Evolutionary conservation across 2,888 invertebrate species (phyloP).

Genomic region (Anticlea derivata): DNA sequence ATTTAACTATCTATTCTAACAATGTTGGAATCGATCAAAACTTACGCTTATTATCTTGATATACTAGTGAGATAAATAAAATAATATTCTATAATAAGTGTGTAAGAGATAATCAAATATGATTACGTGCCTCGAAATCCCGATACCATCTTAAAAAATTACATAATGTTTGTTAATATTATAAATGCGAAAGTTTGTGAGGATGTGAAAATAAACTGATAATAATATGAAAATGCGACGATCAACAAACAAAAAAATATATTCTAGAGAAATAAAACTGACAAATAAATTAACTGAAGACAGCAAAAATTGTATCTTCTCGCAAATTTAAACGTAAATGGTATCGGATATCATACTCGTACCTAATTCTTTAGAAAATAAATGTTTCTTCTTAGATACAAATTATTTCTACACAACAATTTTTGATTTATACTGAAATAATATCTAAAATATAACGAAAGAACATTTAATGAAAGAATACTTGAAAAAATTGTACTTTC

Average conservation of each 20-base stretch:
- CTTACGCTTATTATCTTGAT: conserved; percentile 82
- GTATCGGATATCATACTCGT: conserved; percentile 64
- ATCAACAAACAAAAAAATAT: too few species aligned
- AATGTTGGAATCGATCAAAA: conserved; percentile 63
- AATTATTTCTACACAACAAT: conserved; percentile 50
- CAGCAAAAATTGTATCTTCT: not conserved
- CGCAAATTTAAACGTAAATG: conserved; percentile 32
- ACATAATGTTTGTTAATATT: not conserved
- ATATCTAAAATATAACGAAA: not conserved
- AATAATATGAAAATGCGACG: not conserved
- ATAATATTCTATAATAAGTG: conserved; percentile 69
- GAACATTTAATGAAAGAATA: too few species aligned
- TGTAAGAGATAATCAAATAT: conserved; percentile 65
- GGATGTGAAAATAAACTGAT: not conserved
- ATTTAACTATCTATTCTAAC: conserved; percentile 57
- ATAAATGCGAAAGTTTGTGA: conserved; percentile 2
- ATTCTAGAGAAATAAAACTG: too few species aligned
- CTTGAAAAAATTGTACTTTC: conserved; percentile 33
- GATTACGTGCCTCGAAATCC: conserved; percentile 73
- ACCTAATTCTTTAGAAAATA: conserved; percentile 58
- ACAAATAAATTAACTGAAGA: too few species aligned
- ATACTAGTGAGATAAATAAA: conserved; percentile 68
- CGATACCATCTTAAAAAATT: conserved; percentile 49
- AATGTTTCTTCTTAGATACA: conserved; percentile 66
- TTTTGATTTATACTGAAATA: conserved; percentile 54